Base-by-base conservation (phyloP, 2,797 vertebrate species). In the Nannoperca obscura region DNA sequence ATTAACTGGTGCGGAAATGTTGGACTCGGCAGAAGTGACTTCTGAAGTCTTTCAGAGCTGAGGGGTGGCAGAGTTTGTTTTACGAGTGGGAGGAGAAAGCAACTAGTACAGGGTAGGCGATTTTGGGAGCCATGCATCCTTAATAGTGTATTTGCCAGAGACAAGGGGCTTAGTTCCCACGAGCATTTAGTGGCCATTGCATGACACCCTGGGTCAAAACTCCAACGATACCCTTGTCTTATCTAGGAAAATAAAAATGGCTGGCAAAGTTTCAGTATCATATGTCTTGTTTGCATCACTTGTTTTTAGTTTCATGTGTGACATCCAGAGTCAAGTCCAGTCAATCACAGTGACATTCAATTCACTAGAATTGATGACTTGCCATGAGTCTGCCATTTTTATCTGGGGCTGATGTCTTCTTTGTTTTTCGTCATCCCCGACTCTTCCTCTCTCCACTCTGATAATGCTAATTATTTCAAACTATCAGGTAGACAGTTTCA, bases 401-500 rank as follows among this genome's bases (percentile, higher is more conserved):
- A 92, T 90, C 88, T 83, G 50, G 34, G 81, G 74, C 88, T 87
- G 86, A 85, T 86, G 87, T 86, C 85, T 82, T 90, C 90, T 88
- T 91, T 93, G 91, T 93, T 94, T 93, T 93, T 84, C 82, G 79
- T 90, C 88, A 87, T 91, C 87, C 81, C 79, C 19, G 81, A 84
- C 89, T 89, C 85, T 79, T 88, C 81, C 86, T 76, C 89, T 84
- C 87, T 73, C 80, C 75, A 32, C 86, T 86, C 85, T 89, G 90
- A 94, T 94, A 94, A 92, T 93, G 87, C 94, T 96, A 95, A 96
- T 96, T 95, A 95, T 95, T 94, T 91, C 90, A 93, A 93, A 91
- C 91, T 93, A 93, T 94, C 94, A 92, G 94, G 92, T 93, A 93
- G 94, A 93, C 93, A 91, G 91, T 94, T 95, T 95, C 89, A 85